A percentile compares a stretch with the other conserved stretches of the same genome.
Conservation (phyloP, 1,140 invertebrate genomes). For the Brachionus plicatilis region DNA sequence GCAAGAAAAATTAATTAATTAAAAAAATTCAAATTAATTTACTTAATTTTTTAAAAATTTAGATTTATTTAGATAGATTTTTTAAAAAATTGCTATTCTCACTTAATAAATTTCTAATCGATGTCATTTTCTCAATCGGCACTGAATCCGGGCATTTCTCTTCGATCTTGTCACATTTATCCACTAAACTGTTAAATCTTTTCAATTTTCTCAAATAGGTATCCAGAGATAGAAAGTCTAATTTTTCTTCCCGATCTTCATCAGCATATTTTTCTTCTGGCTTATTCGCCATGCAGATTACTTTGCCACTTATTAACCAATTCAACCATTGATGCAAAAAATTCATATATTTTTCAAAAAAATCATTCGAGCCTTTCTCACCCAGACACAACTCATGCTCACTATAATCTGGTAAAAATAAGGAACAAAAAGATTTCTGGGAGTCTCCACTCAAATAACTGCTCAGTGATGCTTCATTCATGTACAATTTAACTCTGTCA, state of each 20-base stretch:
- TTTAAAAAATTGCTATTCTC: constrained; percentile 34
- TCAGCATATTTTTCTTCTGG: neutral
- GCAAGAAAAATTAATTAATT: no score
- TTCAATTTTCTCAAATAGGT: neutral
- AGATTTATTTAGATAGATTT: constrained; percentile 8
- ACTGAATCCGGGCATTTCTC: neutral
- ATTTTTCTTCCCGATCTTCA: neutral
- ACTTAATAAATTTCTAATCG: neutral
- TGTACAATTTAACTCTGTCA: constrained; percentile 14
- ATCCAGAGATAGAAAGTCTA: neutral
- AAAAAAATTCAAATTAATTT: neutral
- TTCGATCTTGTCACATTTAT: neutral
- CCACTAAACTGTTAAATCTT: neutral
- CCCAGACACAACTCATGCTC: constrained; percentile 22
- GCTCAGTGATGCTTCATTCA: neutral
- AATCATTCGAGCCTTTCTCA: neutral
- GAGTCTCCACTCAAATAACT: neutral
- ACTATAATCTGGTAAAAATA: constrained; percentile 30
- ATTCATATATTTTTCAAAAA: constrained; percentile 18
- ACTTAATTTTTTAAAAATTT: neutral
- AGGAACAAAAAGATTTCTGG: neutral
- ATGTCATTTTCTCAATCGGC: neutral
- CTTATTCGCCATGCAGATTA: neutral
- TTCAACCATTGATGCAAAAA: constrained; percentile 34
- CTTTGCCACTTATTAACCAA: neutral